phyloP scores from a whole-genome alignment of 2,113 vertebrate species.

The Conger conger region DNA sequence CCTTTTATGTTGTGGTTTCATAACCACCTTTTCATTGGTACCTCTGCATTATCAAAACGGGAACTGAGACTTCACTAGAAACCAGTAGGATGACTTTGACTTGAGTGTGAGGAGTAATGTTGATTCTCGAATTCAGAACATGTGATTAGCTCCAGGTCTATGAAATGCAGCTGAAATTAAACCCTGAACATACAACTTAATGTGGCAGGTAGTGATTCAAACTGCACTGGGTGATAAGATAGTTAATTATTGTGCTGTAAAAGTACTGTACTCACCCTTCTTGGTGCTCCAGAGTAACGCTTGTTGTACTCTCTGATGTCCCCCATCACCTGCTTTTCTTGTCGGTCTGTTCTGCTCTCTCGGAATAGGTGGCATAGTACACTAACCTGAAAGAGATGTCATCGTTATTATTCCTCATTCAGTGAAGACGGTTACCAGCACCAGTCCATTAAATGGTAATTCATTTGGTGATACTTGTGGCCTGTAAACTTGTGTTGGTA shows the following conservation, averaged over 20 bases:
- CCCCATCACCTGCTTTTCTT: slow-evolving; percentile 55
- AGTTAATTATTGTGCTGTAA: neutral
- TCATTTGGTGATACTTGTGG: neutral
- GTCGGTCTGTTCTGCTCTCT: slow-evolving; percentile 59
- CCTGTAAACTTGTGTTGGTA: neutral
- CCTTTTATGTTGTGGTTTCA: neutral
- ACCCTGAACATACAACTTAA: neutral
- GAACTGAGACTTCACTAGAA: neutral
- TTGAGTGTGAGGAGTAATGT: neutral
- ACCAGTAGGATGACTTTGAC: neutral
- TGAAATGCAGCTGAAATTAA: neutral
- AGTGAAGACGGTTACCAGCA: neutral
- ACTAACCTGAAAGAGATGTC: slow-evolving; percentile 56
- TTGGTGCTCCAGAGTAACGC: slow-evolving; percentile 75
- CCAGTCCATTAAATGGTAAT: neutral
- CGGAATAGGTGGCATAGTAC: slow-evolving; percentile 60
- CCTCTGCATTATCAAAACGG: neutral
- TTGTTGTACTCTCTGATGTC: slow-evolving; percentile 80
- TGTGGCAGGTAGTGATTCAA: neutral
- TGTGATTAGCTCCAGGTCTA: neutral
- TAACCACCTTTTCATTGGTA: neutral
- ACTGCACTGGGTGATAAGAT: neutral
- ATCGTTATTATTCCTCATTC: neutral
- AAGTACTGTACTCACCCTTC: slow-evolving; percentile 55
- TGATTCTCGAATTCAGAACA: neutral